Evolutionary conservation across 2,113 vertebrate species (phyloP).

Genomic region (Rhea americana): DNA sequence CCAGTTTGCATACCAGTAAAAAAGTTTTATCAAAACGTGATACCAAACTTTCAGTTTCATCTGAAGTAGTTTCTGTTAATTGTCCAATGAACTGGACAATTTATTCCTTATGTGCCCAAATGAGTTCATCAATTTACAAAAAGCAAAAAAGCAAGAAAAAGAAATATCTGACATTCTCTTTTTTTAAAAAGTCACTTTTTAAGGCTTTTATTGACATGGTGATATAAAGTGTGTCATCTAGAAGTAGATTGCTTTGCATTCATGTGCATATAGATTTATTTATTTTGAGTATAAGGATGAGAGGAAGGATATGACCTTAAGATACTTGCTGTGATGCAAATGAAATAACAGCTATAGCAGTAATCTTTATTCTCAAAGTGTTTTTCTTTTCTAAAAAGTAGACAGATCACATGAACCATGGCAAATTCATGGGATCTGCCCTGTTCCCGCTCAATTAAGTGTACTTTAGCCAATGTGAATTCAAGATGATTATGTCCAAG

Average conservation of each 20-base stretch:
- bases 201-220: neutral
- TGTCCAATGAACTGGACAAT: neutral
- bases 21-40: neutral
- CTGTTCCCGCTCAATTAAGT: neutral
- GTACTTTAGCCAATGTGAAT: neutral
- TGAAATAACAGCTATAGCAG: neutral
- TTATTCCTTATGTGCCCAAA: neutral
- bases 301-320: neutral
- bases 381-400: neutral
- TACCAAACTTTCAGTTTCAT: neutral
- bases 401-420: neutral
- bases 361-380: neutral
- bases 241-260: neutral
- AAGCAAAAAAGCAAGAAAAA: neutral
- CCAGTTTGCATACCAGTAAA: neutral
- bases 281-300: neutral
- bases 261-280: neutral
- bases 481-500: neutral
- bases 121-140: neutral
- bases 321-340: constrained; percentile 6
- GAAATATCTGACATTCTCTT: neutral
- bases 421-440: neutral
- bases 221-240: neutral
- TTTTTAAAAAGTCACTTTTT: neutral
- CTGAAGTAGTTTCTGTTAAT: neutral